Conservation (phyloP, 2,113 vertebrate species). For the Brachypteracias leptosomus region DNA sequence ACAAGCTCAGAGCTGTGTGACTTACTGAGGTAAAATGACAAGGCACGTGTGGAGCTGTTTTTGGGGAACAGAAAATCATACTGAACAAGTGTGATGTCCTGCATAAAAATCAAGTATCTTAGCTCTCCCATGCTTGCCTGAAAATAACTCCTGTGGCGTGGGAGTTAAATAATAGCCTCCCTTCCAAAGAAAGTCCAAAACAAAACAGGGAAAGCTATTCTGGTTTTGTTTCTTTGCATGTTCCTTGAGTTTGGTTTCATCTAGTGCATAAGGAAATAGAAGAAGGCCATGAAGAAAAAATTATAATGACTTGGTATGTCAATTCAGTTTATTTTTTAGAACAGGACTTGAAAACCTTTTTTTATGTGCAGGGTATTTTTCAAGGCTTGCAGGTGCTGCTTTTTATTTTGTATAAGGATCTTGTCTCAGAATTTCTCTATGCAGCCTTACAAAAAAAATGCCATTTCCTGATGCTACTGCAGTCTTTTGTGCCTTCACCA, state of each 20-base stretch:
- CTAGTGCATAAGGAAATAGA: not conserved
- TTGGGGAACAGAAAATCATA: not conserved
- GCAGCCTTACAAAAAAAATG: not conserved
- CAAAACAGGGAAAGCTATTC: not conserved
- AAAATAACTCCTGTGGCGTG: not conserved
- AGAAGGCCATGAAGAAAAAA: not conserved
- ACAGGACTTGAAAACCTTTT: constrained; percentile 2
- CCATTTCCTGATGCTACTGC: not conserved
- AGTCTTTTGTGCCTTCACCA: not conserved
- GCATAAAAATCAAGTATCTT: not conserved
- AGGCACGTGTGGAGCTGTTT: not conserved
- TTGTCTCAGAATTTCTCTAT: not conserved
- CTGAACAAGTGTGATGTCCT: not conserved
- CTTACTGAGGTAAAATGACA: not conserved
- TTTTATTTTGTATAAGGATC: not conserved
- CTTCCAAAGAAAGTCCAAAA: not conserved
- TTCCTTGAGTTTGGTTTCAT: not conserved
- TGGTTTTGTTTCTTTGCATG: not conserved
- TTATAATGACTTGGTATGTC: not conserved
- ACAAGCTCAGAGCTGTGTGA: not conserved
- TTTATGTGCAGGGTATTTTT: not conserved
- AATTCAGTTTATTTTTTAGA: not conserved
- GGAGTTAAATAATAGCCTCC: not conserved
- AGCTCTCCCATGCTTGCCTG: not conserved
- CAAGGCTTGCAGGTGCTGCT: not conserved